Conservation (phyloP, 2,888 invertebrate species). For the Mythimna pallens region DNA sequence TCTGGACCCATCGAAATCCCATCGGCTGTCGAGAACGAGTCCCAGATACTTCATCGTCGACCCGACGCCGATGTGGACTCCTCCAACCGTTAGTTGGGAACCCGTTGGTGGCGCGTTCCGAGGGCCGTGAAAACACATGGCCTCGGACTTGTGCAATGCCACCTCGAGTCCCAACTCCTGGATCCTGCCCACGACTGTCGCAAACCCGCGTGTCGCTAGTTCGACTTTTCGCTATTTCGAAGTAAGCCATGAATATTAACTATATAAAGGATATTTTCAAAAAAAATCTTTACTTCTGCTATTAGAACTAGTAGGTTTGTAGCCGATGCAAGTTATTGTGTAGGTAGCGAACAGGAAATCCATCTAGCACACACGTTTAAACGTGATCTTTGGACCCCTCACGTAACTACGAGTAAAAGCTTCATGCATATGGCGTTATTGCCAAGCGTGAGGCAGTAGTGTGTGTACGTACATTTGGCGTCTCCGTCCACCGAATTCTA, state of each 20-base stretch:
- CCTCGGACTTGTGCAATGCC: too few species aligned
- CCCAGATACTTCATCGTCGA: too few species aligned
- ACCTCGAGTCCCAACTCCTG: too few species aligned
- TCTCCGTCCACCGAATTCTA: slow-evolving; percentile 38
- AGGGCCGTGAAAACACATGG: too few species aligned
- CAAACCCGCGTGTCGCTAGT: too few species aligned
- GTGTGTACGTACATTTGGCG: slow-evolving; percentile 8
- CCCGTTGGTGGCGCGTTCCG: too few species aligned
- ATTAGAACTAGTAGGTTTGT: neutral
- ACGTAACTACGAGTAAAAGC: slow-evolving; percentile 44
- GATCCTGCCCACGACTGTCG: too few species aligned
- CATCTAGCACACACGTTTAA: slow-evolving; percentile 16
- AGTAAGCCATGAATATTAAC: neutral
- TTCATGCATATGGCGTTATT: slow-evolving; percentile 30
- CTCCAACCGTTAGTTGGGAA: too few species aligned
- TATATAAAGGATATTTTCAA: neutral
- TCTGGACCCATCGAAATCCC: too few species aligned
- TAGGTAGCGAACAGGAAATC: slow-evolving; percentile 17
- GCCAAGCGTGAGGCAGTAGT: slow-evolving; percentile 9
- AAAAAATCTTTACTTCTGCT: neutral
- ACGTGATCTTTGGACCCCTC: slow-evolving; percentile 45
- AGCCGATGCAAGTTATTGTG: slow-evolving; percentile 13
- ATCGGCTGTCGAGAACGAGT: too few species aligned
- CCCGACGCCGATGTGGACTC: too few species aligned
- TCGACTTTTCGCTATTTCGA: too few species aligned